Evolutionary conservation across 2,113 vertebrate species (phyloP), one percentile per base, ranked within the genome.

Genomic region (Sterna hirundo): DNA sequence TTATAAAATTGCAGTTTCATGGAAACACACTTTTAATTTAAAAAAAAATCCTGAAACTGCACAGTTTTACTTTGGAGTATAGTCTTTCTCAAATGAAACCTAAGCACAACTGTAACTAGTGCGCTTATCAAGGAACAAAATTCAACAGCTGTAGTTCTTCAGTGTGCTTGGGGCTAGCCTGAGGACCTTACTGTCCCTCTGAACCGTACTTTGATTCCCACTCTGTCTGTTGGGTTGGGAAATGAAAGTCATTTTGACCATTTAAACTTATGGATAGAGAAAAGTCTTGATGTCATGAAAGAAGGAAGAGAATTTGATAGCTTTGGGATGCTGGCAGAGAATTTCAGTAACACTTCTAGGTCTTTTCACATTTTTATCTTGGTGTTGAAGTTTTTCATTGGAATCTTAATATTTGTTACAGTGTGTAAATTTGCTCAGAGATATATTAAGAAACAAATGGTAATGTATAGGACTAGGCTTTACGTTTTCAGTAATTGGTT

Each of bases 161-260:
- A 23, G 42, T 42, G 85, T 96, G 94, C 96, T 93, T 91, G 91
- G 85, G 90, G 95, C 96, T 94, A 64, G 92, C 95, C 87, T 36
- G 72, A 94, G 97, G 87, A 97, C 32, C 61, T 64, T 36, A 1
- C 32, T 95, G 89, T 88, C 96, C 85, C 86, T 96, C 85, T 96
- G 94, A 97, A 95, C 86, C 78, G 19, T 60, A 4, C 93, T 96
- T 97, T 94, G 93, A 97, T 96, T 97, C 90, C 92, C 49, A 29
- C 47, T 90, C 88, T 80, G 32, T 90, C 79, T 80, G 69, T 78
- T 91, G 89, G 72, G 54, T 57, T 96, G 47, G 17, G 60, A 96
- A 97, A 91, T 86, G 49, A 92, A 96, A 94, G 86, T 65, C 16
- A 54, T 89, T 66, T 60, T 92, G 71, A 88, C 91, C 70, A 94